A percentile compares a stretch with the other conserved stretches of the same genome.
Evolutionary conservation across 1,140 invertebrate species (phyloP).

Genomic region (Venustaconcha ellipsiformis): DNA sequence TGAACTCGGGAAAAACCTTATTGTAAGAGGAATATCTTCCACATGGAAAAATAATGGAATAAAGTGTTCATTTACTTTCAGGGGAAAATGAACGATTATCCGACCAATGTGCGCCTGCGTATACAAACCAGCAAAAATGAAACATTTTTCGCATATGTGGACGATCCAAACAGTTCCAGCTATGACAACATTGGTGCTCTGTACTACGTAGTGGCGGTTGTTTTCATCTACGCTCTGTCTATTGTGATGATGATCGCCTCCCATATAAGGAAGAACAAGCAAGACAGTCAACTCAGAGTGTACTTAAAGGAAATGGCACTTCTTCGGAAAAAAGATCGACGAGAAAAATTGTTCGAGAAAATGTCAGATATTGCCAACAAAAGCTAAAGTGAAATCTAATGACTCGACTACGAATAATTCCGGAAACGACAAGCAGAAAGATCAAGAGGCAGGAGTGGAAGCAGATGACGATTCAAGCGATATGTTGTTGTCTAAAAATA

Average conservation of each 20-base stretch:
- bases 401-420: constrained; percentile 14
- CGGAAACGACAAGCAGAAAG: constrained; percentile 21
- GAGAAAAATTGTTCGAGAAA: constrained; percentile 54
- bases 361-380: constrained; percentile 46
- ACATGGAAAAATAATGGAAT: too few relatives aligned
- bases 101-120: constrained; percentile 43
- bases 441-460: constrained; percentile 15
- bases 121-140: constrained; percentile 46
- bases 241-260: constrained; percentile 69
- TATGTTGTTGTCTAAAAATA: constrained; percentile 35
- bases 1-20: too few relatives aligned
- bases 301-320: constrained; percentile 66
- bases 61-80: constrained; percentile 1
- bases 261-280: constrained; percentile 65
- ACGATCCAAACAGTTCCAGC: constrained; percentile 34
- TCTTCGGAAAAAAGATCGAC: constrained; percentile 56
- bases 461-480: constrained; percentile 40
- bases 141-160: constrained; percentile 49
- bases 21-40: too few relatives aligned
- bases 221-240: constrained; percentile 66
- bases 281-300: constrained; percentile 60
- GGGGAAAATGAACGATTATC: constrained; percentile 45
- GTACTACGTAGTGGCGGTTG: constrained; percentile 66
- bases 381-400: constrained; percentile 14
- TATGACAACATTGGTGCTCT: constrained; percentile 64